Percentiles rank a stretch among this genome's conserved stretches.
These are phyloP conservation scores for Cryptus viduatorius DNA, from an alignment of 2,888 invertebrate genomes.

Conservation along the genomic window DNA sequence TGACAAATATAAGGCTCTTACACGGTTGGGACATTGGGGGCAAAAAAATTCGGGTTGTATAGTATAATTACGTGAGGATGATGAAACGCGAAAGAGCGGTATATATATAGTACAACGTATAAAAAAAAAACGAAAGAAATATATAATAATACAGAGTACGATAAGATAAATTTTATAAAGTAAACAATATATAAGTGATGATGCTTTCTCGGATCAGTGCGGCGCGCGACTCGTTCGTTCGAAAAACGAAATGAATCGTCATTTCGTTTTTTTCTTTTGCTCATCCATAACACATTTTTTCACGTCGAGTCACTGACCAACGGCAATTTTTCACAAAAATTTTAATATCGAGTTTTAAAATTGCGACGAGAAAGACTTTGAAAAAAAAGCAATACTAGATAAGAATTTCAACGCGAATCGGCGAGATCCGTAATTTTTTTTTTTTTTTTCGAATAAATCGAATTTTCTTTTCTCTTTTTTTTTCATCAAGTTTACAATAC, in stretches of 20 bases:
- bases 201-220: slow-evolving; percentile 23
- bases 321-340: slow-evolving; percentile 8
- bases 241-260: no score
- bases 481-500: slow-evolving; percentile 34
- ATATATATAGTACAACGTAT: slow-evolving; percentile 78
- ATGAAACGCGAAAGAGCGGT: slow-evolving; percentile 60
- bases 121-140: slow-evolving; percentile 74
- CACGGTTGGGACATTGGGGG: slow-evolving; percentile 49
- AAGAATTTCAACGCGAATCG: slow-evolving; percentile 7
- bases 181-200: slow-evolving; percentile 71
- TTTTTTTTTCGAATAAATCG: slow-evolving; percentile 2
- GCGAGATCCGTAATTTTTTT: neutral
- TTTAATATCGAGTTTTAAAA: slow-evolving; percentile 33
- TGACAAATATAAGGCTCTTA: slow-evolving; percentile 69
- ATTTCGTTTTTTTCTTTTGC: slow-evolving; percentile 31
- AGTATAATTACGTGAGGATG: slow-evolving; percentile 47
- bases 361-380: slow-evolving; percentile 24
- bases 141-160: slow-evolving; percentile 63
- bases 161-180: slow-evolving; percentile 61
- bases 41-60: slow-evolving; percentile 24
- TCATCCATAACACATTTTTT: slow-evolving; percentile 5
- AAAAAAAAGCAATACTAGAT: slow-evolving; percentile 11
- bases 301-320: slow-evolving; percentile 31
- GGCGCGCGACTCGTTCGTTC: slow-evolving; percentile 20
- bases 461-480: slow-evolving; percentile 13